A percentile compares a stretch with the other conserved stretches of the same genome.
Conservation (phyloP, 2,113 vertebrate species). For the Centropus bengalensis region DNA sequence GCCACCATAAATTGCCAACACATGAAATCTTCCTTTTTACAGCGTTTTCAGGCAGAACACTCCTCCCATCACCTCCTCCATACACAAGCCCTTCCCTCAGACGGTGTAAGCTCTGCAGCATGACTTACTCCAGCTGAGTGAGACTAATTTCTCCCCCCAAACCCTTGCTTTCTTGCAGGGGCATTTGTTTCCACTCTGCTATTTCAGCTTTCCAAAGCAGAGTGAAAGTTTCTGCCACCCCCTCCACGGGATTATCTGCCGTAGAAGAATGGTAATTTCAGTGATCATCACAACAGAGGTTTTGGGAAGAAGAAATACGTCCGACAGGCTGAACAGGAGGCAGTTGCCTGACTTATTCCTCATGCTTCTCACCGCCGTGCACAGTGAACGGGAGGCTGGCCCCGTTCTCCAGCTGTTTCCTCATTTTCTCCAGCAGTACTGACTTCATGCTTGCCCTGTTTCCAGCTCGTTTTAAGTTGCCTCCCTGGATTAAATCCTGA, state of each 20-base stretch:
- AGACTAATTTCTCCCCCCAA: background rate
- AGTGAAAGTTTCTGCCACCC: background rate
- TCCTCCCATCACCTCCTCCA: background rate
- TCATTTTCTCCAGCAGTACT: constrained; percentile 34
- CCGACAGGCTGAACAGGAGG: background rate
- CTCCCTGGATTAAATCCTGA: constrained; percentile 8
- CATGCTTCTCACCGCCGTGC: accelerated
- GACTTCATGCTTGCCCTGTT: background rate
- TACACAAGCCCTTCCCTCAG: background rate
- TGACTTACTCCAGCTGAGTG: constrained; percentile 6
- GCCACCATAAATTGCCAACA: background rate
- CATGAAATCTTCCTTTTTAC: constrained; percentile 10
- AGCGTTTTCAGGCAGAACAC: background rate
- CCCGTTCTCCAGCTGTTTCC: constrained; percentile 18
- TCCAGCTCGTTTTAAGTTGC: constrained; percentile 1
- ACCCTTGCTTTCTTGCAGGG: background rate
- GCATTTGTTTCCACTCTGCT: background rate
- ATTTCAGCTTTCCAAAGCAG: background rate
- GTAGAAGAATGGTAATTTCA: background rate
- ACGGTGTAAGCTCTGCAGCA: background rate
- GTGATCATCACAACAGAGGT: background rate
- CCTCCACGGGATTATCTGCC: background rate
- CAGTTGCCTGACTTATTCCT: background rate
- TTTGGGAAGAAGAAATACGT: background rate
- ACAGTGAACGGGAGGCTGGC: background rate